Percentiles rank a stretch among this genome's conserved stretches.
Evolutionary conservation across 2,888 invertebrate genomes (phyloP).

Genomic region (Scelioninae gen. 2): DNA sequence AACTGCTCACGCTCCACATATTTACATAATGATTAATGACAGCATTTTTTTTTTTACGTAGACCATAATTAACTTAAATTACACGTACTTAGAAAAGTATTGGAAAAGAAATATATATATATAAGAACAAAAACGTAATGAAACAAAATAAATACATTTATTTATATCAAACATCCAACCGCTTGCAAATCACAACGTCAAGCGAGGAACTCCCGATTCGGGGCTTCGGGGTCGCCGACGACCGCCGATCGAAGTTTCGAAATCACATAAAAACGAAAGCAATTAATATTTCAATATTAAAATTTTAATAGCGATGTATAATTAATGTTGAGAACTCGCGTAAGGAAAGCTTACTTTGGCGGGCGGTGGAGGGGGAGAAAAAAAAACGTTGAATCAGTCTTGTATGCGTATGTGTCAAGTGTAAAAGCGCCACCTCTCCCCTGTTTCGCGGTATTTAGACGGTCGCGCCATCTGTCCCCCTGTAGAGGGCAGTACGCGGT

Average conservation of each 20-base stretch:
- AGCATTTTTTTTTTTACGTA: conserved; percentile 24
- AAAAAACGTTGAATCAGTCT: conserved; percentile 61
- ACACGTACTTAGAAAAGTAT: conserved; percentile 28
- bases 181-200: too few species aligned
- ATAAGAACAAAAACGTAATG: conserved; percentile 1
- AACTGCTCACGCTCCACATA: conserved; percentile 22
- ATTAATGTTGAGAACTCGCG: not conserved
- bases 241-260: too few species aligned
- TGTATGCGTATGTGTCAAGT: conserved; percentile 46
- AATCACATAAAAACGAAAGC: too few species aligned
- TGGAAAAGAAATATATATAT: conserved; percentile 15
- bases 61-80: conserved; percentile 44
- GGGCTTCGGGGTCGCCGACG: too few species aligned
- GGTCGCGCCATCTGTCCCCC: too few species aligned
- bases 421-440: conserved; percentile 34
- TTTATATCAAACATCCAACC: conserved; percentile 16
- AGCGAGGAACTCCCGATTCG: too few species aligned
- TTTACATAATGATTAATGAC: conserved; percentile 36
- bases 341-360: too few species aligned
- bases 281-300: too few species aligned
- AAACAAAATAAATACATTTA: conserved; percentile 26
- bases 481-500: too few species aligned
- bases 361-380: not conserved
- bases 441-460: too few species aligned
- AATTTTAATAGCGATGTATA: not conserved